Conservation (phyloP, 2,113 vertebrate genomes). For the Pyrgilauda ruficollis region DNA sequence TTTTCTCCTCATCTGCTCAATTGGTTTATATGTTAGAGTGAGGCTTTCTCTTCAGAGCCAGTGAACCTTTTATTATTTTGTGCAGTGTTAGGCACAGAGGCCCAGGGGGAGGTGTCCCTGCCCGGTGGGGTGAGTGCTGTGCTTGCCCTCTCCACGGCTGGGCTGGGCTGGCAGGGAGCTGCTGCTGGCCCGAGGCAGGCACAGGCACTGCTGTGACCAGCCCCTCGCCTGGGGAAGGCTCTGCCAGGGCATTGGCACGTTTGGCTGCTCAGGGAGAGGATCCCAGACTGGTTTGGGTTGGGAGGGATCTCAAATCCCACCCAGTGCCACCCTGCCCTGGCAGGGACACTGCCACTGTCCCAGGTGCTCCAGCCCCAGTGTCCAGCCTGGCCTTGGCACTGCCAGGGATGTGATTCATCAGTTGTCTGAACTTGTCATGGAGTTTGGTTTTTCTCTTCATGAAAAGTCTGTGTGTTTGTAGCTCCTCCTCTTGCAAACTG, state of each 20-base stretch:
- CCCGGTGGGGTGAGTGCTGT: too few relatives aligned
- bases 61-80: accelerated
- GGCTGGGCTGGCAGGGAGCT: background rate
- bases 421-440: background rate
- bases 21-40: background rate
- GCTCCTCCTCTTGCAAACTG: background rate
- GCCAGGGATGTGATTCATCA: background rate
- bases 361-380: background rate
- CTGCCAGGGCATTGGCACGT: background rate
- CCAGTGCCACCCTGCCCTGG: background rate
- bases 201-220: background rate
- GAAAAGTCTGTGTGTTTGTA: too few relatives aligned
- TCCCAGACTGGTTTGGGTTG: background rate
- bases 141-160: accelerated
- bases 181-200: too few relatives aligned
- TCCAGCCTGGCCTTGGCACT: background rate
- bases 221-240: accelerated
- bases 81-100: accelerated
- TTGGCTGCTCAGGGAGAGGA: background rate
- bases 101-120: background rate
- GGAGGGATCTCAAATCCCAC: accelerated
- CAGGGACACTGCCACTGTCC: background rate
- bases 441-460: too few relatives aligned
- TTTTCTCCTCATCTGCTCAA: background rate
- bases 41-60: too few relatives aligned